phyloP scores from a whole-genome alignment of 2,797 vertebrate species.

The Acanthurus lineatus region DNA sequence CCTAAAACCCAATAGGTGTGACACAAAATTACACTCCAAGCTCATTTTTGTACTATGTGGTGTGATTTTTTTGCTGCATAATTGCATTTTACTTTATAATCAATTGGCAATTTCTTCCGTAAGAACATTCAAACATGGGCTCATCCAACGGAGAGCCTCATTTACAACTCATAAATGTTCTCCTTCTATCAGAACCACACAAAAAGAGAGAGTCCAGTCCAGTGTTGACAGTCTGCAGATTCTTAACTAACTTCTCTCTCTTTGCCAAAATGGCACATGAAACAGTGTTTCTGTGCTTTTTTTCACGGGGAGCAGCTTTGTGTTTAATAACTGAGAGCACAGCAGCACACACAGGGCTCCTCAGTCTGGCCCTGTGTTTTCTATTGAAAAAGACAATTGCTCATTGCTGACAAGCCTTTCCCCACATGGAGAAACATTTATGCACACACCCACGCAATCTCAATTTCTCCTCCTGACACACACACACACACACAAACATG shows the following conservation, averaged over 20 bases:
- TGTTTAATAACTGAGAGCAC: conserved; percentile 1
- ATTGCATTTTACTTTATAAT: conserved; percentile 34
- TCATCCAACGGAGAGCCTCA: not conserved
- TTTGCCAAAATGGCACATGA: conserved; percentile 13
- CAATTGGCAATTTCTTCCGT: conserved; percentile 16
- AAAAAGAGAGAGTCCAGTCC: not conserved
- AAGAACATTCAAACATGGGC: not conserved
- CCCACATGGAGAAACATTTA: conserved; percentile 32
- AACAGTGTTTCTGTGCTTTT: not conserved
- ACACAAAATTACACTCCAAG: conserved; percentile 3
- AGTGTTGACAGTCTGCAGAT: conserved; percentile 1
- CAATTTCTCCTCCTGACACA: not conserved
- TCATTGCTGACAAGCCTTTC: conserved; percentile 23
- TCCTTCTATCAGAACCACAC: not conserved
- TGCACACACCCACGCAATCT: conserved; percentile 29
- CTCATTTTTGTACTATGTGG: conserved; percentile 1
- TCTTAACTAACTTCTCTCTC: conserved; percentile 10
- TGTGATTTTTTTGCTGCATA: conserved; percentile 19
- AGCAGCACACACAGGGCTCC: not conserved
- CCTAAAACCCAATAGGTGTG: not conserved
- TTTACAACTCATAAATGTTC: not conserved
- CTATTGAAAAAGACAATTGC: not conserved
- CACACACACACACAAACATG: not conserved
- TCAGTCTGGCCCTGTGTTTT: not conserved
- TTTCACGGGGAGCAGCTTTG: not conserved